Percentiles rank a stretch among this genome's conserved stretches.
Evolutionary conservation across 1,140 invertebrate genomes (phyloP).

Genomic region (Caligus rogercresseyi): DNA sequence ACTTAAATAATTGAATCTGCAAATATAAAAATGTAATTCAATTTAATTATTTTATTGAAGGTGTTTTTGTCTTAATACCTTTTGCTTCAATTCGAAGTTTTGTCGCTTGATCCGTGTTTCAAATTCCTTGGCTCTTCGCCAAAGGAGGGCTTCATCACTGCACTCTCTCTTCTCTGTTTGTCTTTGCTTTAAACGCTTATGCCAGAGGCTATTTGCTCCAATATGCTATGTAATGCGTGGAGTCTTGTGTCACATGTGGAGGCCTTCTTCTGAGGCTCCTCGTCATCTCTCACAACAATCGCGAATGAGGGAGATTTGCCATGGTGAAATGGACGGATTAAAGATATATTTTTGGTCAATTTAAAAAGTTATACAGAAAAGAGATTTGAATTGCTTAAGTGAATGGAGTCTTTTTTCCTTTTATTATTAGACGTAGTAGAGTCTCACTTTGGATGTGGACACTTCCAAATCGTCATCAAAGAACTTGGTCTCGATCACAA

Average conservation of each 20-base stretch:
- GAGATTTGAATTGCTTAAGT: neutral
- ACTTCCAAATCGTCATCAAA: slow-evolving; percentile 88
- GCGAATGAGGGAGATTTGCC: neutral
- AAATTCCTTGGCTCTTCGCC: neutral
- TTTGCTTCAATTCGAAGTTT: neutral
- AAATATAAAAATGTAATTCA: neutral
- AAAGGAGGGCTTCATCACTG: neutral
- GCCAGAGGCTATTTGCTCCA: neutral
- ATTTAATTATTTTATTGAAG: neutral
- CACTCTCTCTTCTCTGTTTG: neutral
- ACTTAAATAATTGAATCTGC: neutral
- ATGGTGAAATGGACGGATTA: neutral
- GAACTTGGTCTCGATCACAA: slow-evolving; percentile 96
- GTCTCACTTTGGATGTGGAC: slow-evolving; percentile 77
- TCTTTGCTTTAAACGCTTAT: no score
- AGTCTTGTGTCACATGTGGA: neutral
- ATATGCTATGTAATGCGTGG: neutral
- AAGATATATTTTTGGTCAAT: no score
- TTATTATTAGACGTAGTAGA: slow-evolving; percentile 66
- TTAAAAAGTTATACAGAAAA: neutral
- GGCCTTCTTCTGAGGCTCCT: neutral
- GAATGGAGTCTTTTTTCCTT: neutral
- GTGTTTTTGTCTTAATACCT: no score
- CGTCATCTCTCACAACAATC: neutral
- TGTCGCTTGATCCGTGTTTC: neutral